Conservation (phyloP, 2,113 vertebrate genomes). For the Rhabdornis inornatus region DNA sequence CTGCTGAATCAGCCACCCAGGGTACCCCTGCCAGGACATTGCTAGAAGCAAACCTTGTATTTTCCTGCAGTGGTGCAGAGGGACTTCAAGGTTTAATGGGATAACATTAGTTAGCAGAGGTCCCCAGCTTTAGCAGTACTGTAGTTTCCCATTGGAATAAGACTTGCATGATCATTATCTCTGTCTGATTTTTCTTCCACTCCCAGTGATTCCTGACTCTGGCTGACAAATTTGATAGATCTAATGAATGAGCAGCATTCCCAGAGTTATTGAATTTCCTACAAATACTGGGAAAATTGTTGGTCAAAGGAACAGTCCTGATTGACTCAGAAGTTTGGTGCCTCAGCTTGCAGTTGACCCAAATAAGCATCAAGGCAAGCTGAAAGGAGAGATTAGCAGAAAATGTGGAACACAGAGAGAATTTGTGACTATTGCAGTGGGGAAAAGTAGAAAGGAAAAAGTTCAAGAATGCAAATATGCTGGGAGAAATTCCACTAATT, state of each 20-base stretch:
- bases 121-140: not conserved
- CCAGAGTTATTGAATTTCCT: not conserved
- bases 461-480: not conserved
- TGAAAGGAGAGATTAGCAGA: not conserved
- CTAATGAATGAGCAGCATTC: not conserved
- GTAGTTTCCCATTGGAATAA: not conserved
- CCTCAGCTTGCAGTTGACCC: not conserved
- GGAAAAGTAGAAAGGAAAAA: not conserved
- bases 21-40: rapidly evolving
- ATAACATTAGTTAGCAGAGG: not conserved
- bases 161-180: not conserved
- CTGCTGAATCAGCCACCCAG: not conserved
- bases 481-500: not conserved
- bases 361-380: not conserved
- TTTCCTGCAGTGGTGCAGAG: not conserved
- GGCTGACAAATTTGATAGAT: not conserved
- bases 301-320: not conserved
- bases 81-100: not conserved
- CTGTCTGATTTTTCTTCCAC: not conserved
- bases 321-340: not conserved
- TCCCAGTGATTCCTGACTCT: not conserved
- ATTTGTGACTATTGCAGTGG: not conserved
- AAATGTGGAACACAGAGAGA: not conserved
- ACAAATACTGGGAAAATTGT: not conserved
- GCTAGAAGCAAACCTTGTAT: not conserved